Evolutionary conservation across 2,113 vertebrate species (phyloP).

Genomic region (Etia nguti): DNA sequence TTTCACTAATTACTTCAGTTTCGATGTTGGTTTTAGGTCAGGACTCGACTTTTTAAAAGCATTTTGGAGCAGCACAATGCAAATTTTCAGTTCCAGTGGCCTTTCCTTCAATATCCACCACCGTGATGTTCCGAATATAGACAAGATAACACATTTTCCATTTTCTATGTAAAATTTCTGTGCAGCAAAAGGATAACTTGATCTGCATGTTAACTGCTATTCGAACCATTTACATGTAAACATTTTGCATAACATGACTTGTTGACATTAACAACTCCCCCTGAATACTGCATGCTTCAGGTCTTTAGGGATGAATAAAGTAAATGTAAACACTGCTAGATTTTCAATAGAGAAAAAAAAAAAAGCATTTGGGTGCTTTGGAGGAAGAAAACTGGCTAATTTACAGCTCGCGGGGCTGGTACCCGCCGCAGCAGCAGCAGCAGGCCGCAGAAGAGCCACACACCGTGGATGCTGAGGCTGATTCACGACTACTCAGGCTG

Average conservation of each 20-base stretch:
- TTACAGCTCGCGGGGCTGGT: not conserved
- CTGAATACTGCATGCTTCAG: not conserved
- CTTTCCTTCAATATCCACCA: not conserved
- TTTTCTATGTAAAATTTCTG: not conserved
- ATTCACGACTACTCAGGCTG: not conserved
- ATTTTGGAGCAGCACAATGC: not conserved
- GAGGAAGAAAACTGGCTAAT: not conserved
- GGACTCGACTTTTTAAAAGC: not conserved
- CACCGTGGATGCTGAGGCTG: constrained; percentile 21
- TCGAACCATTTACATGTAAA: not conserved
- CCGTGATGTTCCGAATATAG: not conserved
- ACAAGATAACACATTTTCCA: not conserved
- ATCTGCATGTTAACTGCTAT: not conserved
- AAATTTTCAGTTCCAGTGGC: not conserved
- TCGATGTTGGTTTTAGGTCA: not conserved
- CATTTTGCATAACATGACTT: not conserved
- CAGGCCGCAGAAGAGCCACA: constrained; percentile 9
- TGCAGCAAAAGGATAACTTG: not conserved
- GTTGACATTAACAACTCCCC: not conserved
- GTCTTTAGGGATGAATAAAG: not conserved
- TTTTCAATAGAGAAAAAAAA: not conserved
- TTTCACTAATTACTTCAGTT: not conserved
- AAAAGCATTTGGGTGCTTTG: not conserved
- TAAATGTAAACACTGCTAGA: not conserved
- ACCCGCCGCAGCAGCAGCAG: not conserved